Percentiles rank a stretch among this genome's conserved stretches.
phyloP scores from a whole-genome alignment of 2,113 vertebrate species.

The Pipa parva region DNA sequence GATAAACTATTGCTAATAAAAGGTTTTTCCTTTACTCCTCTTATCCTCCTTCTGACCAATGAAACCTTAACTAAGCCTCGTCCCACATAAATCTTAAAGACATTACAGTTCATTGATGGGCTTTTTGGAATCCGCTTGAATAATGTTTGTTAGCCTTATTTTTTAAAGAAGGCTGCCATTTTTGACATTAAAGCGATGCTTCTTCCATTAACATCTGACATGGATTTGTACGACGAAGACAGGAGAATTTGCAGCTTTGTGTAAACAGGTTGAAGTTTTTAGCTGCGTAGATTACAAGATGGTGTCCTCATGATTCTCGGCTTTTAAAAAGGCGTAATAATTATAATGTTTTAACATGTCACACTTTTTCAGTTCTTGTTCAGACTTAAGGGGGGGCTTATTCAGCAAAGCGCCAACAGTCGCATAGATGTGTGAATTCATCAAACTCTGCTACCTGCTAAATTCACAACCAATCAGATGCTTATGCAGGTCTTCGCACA shows the following conservation, averaged over 20 bases:
- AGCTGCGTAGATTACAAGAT: constrained; percentile 13
- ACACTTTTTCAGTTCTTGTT: too few species aligned
- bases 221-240: constrained; percentile 44
- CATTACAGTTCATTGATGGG: constrained; percentile 25
- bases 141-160: constrained; percentile 47
- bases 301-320: constrained; percentile 47
- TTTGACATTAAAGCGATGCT: constrained; percentile 42
- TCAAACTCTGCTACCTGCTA: neutral
- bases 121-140: constrained; percentile 14
- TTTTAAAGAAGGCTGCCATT: constrained; percentile 53
- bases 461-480: constrained; percentile 20
- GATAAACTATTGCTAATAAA: constrained; percentile 24
- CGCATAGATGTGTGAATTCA: too few species aligned
- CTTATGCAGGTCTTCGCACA: too few species aligned
- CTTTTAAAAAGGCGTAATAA: constrained; percentile 51
- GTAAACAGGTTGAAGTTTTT: constrained; percentile 53
- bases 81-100: constrained; percentile 25
- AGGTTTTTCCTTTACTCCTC: constrained; percentile 32
- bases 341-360: constrained; percentile 55
- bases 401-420: constrained; percentile 39
- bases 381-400: too few species aligned
- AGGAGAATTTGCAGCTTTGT: constrained; percentile 44
- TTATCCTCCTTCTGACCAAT: constrained; percentile 43
- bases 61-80: constrained; percentile 41
- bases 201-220: constrained; percentile 61